These are phyloP conservation scores for Palloptera scutellata DNA, from an alignment of 2,888 invertebrate species.

Conservation along the genomic window DNA sequence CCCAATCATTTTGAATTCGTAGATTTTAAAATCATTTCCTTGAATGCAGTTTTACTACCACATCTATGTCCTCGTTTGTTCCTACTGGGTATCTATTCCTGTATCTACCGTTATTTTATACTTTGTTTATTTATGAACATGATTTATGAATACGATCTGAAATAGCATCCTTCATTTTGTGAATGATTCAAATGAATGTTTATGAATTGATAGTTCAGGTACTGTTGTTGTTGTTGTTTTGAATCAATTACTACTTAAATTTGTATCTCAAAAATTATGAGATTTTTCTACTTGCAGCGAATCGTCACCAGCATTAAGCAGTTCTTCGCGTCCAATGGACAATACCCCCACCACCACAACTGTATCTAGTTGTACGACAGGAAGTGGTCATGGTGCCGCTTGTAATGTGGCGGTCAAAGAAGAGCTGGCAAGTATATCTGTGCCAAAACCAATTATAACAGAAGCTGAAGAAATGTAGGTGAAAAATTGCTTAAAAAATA, in stretches of 20 bases:
- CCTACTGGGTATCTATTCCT: too few relatives aligned
- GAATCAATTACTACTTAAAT: not conserved
- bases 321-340: conserved; percentile 38
- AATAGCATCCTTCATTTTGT: too few relatives aligned
- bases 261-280: not conserved
- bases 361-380: conserved; percentile 32
- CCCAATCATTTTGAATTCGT: too few relatives aligned
- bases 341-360: conserved; percentile 26
- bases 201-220: too few relatives aligned
- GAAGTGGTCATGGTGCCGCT: not conserved
- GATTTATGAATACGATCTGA: too few relatives aligned
- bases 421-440: conserved; percentile 22
- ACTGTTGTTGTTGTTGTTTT: too few relatives aligned
- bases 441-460: conserved; percentile 47
- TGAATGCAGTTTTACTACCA: too few relatives aligned
- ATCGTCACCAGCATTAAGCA: conserved; percentile 40
- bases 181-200: too few relatives aligned
- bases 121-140: too few relatives aligned
- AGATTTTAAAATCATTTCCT: too few relatives aligned
- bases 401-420: not conserved
- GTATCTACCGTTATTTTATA: too few relatives aligned
- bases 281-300: conserved; percentile 31
- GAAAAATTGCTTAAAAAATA: not conserved
- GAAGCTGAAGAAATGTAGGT: conserved; percentile 49
- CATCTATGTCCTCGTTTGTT: too few relatives aligned